Evolutionary conservation across 2,888 invertebrate genomes (phyloP).

Genomic region (Amitus sp.): DNA sequence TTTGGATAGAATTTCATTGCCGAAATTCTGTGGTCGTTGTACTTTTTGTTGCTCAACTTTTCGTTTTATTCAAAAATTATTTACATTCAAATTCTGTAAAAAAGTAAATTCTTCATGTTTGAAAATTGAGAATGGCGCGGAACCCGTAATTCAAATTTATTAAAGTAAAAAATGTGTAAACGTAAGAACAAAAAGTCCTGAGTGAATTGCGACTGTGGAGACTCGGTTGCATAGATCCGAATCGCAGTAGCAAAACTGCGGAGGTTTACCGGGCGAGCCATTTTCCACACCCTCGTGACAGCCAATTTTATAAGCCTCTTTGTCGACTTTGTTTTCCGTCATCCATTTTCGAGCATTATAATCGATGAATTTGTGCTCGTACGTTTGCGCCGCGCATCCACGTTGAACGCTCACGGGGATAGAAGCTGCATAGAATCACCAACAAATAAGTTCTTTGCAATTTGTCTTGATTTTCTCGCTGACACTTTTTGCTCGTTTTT

Average conservation of each 20-base stretch:
- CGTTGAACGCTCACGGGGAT: conserved; percentile 71
- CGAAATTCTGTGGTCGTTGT: too few species aligned
- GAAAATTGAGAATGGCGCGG: not conserved
- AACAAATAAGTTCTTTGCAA: too few species aligned
- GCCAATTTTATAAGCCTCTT: conserved; percentile 76
- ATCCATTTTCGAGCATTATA: conserved; percentile 71
- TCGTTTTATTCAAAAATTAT: too few species aligned
- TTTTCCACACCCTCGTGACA: conserved; percentile 75
- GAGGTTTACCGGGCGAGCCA: conserved; percentile 71
- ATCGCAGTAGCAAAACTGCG: conserved; percentile 81
- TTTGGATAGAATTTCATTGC: too few species aligned
- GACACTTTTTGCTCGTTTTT: not conserved
- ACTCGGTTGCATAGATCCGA: conserved; percentile 77
- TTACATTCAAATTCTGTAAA: too few species aligned
- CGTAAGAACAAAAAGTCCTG: conserved; percentile 12
- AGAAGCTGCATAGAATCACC: conserved; percentile 67
- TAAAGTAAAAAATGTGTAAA: conserved; percentile 4
- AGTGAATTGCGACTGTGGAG: conserved; percentile 12
- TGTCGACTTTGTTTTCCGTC: conserved; percentile 73
- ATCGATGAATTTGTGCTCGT: conserved; percentile 72
- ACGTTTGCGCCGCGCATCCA: conserved; percentile 81
- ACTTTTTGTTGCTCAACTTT: too few species aligned
- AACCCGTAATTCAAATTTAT: not conserved
- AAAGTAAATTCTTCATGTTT: not conserved
- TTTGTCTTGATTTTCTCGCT: too few species aligned